Conservation (phyloP, 2,888 invertebrate species). For the Mesorhabditis sp. region DNA sequence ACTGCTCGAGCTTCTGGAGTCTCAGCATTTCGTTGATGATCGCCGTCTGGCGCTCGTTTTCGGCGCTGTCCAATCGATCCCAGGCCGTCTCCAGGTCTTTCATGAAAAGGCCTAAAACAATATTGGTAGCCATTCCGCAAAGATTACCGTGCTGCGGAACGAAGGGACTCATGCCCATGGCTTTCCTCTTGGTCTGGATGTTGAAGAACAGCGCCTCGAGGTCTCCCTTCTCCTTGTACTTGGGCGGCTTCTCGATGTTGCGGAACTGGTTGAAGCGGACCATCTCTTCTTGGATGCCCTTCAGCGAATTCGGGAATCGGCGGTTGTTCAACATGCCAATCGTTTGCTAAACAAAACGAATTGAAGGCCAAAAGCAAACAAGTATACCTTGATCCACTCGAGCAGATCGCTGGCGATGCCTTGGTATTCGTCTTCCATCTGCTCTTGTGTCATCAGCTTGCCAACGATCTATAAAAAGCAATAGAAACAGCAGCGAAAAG, state of each 20-base stretch:
- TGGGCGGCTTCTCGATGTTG: slow-evolving; percentile 94
- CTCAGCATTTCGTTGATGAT: slow-evolving; percentile 76
- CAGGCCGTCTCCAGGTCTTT: slow-evolving; percentile 93
- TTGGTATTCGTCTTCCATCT: slow-evolving; percentile 83
- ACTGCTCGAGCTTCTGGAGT: slow-evolving; percentile 86
- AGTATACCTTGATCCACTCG: slow-evolving; percentile 78
- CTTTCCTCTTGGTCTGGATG: slow-evolving; percentile 90
- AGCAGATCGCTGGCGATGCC: slow-evolving; percentile 78
- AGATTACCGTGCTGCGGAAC: slow-evolving; percentile 51
- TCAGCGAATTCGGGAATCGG: slow-evolving; percentile 90
- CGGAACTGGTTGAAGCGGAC: slow-evolving; percentile 88
- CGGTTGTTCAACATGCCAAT: slow-evolving; percentile 65
- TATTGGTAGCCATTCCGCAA: neutral
- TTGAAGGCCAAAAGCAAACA: neutral
- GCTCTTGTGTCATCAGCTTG: slow-evolving; percentile 90
- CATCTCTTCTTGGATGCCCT: slow-evolving; percentile 86
- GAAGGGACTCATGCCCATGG: slow-evolving; percentile 68
- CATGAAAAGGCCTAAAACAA: slow-evolving; percentile 74
- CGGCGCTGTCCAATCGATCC: slow-evolving; percentile 85
- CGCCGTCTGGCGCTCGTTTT: slow-evolving; percentile 87
- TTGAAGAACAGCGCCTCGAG: slow-evolving; percentile 92
- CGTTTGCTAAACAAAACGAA: slow-evolving; percentile 64
- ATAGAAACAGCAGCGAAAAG: neutral
- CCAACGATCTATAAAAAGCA: slow-evolving; percentile 76
- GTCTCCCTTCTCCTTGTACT: slow-evolving; percentile 94